Evolutionary conservation across 2,797 vertebrate species (phyloP), one percentile per base, ranked within the genome.

Genomic region (Gymnoscopelus microlampas): DNA sequence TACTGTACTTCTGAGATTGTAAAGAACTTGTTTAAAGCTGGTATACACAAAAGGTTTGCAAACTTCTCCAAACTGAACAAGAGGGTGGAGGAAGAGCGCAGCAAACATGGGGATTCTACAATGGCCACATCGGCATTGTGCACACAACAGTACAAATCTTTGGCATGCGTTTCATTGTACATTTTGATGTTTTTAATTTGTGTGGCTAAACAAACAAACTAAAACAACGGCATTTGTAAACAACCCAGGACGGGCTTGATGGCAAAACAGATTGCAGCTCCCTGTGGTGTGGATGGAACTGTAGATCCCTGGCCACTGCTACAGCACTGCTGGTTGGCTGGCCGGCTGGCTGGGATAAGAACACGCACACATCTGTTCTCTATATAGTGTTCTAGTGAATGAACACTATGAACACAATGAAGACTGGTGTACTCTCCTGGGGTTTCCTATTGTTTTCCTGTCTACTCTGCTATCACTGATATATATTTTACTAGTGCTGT

Each of bases 361-460:
- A 79, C 75, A 79, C 68, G 53, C 76, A 79, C 79, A 92, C 91
- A 91, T 91, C 90, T 91, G 89, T 85, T 88, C 86, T 89, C 76
- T 79, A 90, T 91, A 88, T 85, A 84, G 65, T 90, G 89, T 92
- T 82, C 88, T 83, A 59, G 81, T 85, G 76, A 86, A 85, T 84
- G 78, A 86, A 84, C 72, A 70, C 32, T 32, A 32, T 32, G 76
- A 80, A 68, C 73, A 68, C 54, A 76, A 39, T 39, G 35, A 39
- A 50, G 54, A 76, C 74, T 69, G 77, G 85, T 83, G 83, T 78
- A 77, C 68, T 76, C 73, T 80, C 80, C 66, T 49, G 63, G 86
- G 79, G 71, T 61, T 68, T 78, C 58, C 55, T 70, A 54, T 84
- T 84, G 76, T 88, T 82, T 81, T 66, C 60, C 50, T 23, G 11